Evolutionary conservation across 2,888 invertebrate genomes (phyloP).

Genomic region (Melipona bicolor): DNA sequence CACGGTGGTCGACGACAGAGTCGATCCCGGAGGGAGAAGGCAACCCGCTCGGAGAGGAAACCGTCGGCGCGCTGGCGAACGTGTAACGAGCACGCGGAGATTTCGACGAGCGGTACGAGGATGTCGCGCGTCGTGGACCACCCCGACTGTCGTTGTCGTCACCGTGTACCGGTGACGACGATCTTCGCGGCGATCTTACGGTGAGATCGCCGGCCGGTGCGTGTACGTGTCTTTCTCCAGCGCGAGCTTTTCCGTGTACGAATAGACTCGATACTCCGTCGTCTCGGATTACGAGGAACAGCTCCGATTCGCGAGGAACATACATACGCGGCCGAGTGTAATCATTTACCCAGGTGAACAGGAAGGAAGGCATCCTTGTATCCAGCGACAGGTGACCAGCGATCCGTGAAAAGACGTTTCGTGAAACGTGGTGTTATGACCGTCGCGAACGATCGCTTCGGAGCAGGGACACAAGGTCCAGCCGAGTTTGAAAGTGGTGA

Average conservation of each 20-base stretch:
- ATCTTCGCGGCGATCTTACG: conserved; percentile 58
- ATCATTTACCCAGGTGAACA: background rate
- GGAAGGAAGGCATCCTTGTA: background rate
- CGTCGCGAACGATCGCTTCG: background rate
- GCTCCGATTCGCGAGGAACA: conserved; percentile 1
- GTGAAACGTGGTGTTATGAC: conserved; percentile 14
- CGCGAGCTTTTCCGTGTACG: conserved; percentile 2
- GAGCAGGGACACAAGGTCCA: conserved; percentile 23
- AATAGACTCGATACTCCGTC: conserved; percentile 6
- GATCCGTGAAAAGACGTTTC: background rate
- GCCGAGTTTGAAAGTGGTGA: background rate
- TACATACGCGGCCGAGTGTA: background rate
- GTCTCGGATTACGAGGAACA: conserved; percentile 1
- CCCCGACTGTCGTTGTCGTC: conserved; percentile 74
- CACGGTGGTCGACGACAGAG: background rate
- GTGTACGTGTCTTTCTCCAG: conserved; percentile 7
- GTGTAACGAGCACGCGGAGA: conserved; percentile 54
- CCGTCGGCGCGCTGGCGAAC: background rate
- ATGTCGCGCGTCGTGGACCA: conserved; percentile 71
- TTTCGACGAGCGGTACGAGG: conserved; percentile 70
- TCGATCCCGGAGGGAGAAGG: background rate
- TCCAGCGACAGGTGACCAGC: background rate
- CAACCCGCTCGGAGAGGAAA: background rate
- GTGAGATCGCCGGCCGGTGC: conserved; percentile 47
- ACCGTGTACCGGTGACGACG: conserved; percentile 66